These are phyloP conservation scores for Papilio demoleus DNA, from an alignment of 2,888 invertebrate genomes.

Conservation along the genomic window DNA sequence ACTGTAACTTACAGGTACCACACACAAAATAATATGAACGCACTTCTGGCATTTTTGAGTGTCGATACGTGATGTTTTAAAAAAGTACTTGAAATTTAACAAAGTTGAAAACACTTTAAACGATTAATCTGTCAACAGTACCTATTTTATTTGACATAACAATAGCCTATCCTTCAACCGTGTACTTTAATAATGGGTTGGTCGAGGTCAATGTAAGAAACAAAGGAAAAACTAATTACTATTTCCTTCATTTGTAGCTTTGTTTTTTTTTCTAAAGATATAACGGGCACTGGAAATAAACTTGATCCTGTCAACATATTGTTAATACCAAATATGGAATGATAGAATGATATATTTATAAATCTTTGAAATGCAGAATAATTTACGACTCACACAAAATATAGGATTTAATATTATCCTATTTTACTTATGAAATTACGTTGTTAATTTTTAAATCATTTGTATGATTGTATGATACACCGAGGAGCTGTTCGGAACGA, in stretches of 20 bases:
- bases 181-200: conserved; percentile 53
- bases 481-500: too few relatives aligned
- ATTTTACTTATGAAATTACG: too few relatives aligned
- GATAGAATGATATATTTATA: not conserved
- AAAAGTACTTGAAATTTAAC: not conserved
- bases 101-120: not conserved
- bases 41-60: not conserved
- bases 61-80: not conserved
- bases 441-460: too few relatives aligned
- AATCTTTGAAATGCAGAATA: not conserved
- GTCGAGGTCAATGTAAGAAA: conserved; percentile 65
- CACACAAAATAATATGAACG: not conserved
- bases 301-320: not conserved
- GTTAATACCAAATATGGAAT: conserved; percentile 1
- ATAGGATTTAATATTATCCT: too few relatives aligned
- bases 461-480: too few relatives aligned
- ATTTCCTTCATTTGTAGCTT: conserved; percentile 49
- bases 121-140: conserved; percentile 14
- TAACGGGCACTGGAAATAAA: conserved; percentile 11
- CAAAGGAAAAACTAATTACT: conserved; percentile 60
- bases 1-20: not conserved
- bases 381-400: not conserved
- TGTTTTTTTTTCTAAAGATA: conserved; percentile 34
- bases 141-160: conserved; percentile 35
- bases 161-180: conserved; percentile 34